Conservation (phyloP, 2,797 vertebrate genomes). For the Mormyrus proboscirostris region DNA sequence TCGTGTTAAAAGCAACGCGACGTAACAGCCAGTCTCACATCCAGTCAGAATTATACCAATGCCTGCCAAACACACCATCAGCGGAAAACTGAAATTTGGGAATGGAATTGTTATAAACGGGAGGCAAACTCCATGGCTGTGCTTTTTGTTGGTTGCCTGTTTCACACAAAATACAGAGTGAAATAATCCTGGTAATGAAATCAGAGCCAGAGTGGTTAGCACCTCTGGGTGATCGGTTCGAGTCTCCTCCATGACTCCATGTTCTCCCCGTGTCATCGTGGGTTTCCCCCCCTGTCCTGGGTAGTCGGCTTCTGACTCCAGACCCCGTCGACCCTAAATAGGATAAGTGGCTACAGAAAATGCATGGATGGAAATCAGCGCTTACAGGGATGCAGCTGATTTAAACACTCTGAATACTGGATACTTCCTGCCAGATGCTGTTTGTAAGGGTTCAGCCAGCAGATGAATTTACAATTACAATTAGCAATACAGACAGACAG, state of each 20-base stretch:
- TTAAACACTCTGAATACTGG: neutral
- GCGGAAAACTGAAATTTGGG: neutral
- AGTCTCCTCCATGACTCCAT: neutral
- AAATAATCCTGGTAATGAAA: neutral
- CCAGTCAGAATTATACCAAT: neutral
- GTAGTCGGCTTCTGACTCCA: neutral
- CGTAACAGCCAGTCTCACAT: neutral
- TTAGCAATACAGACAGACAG: neutral
- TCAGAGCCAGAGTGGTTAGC: neutral
- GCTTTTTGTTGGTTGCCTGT: neutral
- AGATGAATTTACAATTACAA: neutral
- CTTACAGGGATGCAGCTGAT: neutral
- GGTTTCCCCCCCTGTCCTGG: neutral
- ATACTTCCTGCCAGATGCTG: neutral
- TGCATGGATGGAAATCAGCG: neutral
- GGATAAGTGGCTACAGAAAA: neutral
- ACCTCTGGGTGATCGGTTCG: neutral
- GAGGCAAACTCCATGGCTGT: neutral
- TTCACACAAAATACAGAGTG: neutral
- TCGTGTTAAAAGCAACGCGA: constrained; percentile 20
- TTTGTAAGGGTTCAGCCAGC: neutral
- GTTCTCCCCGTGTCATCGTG: neutral
- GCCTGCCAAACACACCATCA: neutral
- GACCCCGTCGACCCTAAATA: neutral
- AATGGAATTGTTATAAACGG: neutral